Evolutionary conservation across 2,113 vertebrate genomes (phyloP).

Genomic region (Capra hircus): DNA sequence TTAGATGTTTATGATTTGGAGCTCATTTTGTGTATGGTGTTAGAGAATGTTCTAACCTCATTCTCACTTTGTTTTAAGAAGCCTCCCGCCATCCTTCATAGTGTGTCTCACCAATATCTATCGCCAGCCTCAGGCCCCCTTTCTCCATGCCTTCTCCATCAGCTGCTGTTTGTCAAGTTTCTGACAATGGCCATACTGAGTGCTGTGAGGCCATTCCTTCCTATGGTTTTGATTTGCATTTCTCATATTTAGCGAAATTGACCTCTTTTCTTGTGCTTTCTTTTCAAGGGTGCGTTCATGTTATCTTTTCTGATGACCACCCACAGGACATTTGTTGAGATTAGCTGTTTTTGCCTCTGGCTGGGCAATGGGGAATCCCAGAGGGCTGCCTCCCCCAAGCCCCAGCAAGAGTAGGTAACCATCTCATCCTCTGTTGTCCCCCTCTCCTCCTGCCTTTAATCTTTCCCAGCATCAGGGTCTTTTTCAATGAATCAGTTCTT

Average conservation of each 20-base stretch:
- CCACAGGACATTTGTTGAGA: background rate
- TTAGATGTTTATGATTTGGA: background rate
- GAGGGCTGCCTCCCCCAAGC: background rate
- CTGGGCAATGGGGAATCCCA: background rate
- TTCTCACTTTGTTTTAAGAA: background rate
- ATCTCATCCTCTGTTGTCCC: background rate
- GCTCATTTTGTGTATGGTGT: background rate
- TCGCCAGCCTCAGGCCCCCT: background rate
- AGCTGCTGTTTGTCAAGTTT: background rate
- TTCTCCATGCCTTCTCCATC: background rate
- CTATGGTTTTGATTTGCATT: background rate
- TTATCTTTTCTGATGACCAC: background rate
- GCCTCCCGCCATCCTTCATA: accelerated
- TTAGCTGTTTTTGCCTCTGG: background rate
- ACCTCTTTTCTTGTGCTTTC: background rate
- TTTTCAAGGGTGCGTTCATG: background rate
- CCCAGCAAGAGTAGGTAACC: background rate
- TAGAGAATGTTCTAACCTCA: background rate
- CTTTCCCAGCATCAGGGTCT: background rate
- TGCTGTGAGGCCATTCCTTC: background rate
- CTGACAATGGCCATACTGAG: background rate
- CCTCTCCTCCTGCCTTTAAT: background rate
- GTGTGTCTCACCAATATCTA: background rate
- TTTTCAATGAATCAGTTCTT: background rate
- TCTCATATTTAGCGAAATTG: background rate